Conservation (phyloP, 2,113 vertebrate species). For the Amphilophus citrinellus region DNA sequence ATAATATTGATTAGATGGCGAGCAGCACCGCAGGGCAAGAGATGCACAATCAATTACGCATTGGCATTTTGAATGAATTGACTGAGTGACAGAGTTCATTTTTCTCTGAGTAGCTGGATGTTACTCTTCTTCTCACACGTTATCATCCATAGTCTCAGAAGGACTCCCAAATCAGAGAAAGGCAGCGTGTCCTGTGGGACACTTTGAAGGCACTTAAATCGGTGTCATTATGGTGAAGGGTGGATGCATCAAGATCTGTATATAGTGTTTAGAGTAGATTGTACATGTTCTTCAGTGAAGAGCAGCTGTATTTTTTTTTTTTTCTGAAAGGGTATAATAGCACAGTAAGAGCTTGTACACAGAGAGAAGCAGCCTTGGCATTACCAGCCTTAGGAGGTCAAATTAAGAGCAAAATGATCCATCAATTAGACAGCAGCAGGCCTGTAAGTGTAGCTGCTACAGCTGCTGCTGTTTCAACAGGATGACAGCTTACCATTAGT, state of each 20-base stretch:
- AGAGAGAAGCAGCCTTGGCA: constrained; percentile 71
- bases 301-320: constrained; percentile 64
- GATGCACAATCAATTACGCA: constrained; percentile 79
- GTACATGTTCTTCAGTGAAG: constrained; percentile 61
- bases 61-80: constrained; percentile 77
- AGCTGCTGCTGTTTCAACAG: constrained; percentile 65
- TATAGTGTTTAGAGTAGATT: constrained; percentile 37
- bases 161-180: constrained; percentile 6
- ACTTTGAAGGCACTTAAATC: neutral
- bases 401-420: constrained; percentile 80
- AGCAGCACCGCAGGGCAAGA: constrained; percentile 65
- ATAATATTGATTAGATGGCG: constrained; percentile 79
- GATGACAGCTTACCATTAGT: constrained; percentile 63
- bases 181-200: neutral
- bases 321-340: constrained; percentile 56
- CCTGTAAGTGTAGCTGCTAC: constrained; percentile 70
- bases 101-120: constrained; percentile 49
- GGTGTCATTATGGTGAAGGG: neutral
- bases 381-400: constrained; percentile 77
- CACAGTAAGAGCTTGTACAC: constrained; percentile 61
- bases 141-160: neutral
- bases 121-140: constrained; percentile 22
- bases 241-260: constrained; percentile 39
- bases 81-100: constrained; percentile 77
- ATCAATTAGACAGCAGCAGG: constrained; percentile 74